Conservation (phyloP, 2,113 vertebrate species). For the Callaeas wilsoni region DNA sequence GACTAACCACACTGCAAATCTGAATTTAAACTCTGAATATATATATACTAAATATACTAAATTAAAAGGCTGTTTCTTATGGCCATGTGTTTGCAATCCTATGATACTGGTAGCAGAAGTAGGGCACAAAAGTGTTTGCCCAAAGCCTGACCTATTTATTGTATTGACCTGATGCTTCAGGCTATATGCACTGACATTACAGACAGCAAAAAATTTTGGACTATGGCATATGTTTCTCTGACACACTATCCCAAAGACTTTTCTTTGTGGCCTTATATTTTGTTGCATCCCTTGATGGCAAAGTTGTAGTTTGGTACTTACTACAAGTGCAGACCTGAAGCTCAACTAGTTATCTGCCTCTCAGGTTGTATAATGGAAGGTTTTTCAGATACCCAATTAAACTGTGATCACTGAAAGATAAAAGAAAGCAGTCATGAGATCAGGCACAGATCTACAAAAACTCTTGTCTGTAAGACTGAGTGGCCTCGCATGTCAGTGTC, state of each 20-base stretch:
- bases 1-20: not conserved
- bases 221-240: fast-evolving
- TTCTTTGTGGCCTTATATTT: not conserved
- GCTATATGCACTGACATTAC: too few species aligned
- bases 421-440: not conserved
- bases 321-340: not conserved
- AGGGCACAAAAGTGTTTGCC: not conserved
- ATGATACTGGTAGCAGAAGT: not conserved
- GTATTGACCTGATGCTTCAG: not conserved
- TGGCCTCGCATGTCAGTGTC: not conserved
- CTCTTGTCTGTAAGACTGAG: not conserved
- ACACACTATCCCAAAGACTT: not conserved
- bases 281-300: not conserved
- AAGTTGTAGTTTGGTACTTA: not conserved
- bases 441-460: not conserved
- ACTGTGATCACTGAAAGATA: not conserved
- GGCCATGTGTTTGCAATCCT: not conserved
- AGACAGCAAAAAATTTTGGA: not conserved
- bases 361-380: not conserved
- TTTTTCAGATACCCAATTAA: not conserved
- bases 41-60: not conserved
- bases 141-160: not conserved
- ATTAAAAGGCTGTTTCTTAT: not conserved
- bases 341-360: not conserved
- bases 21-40: not conserved